Evolutionary conservation across 2,113 vertebrate genomes (phyloP), one percentile per base, ranked within the genome.

Genomic region (Elachura formosa): DNA sequence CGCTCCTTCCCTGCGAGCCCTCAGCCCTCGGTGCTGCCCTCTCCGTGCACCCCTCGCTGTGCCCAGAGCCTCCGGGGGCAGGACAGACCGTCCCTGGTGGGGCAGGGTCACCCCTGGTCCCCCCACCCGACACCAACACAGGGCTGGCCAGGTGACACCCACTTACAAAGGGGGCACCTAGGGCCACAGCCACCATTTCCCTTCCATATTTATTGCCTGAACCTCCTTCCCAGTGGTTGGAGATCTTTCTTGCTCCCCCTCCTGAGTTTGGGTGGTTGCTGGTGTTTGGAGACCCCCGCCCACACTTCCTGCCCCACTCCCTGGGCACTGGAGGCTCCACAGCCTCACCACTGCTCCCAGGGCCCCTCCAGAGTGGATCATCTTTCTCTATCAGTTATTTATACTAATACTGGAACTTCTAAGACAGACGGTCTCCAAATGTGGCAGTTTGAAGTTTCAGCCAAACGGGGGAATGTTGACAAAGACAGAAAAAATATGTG

Each of bases 311-410:
- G 25, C 67, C 52, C 28, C 11, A 0, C 31, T 52, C 63, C 3
- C 19, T 2, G 1, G n/a, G 51, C 51, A n/a, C 20, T 6, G 14
- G 19, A 12, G 14, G 36, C 34, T 48, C 84, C 56, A 16, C 48
- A 1, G 54, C 29, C 55, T 31, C 46, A 34, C 0, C 3, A 0
- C 33, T 23, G 40, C 18, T 40, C 78, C 12, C 58, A 43, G 28
- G 54, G 64, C 43, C 62, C 55, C 84, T 88, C 68, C 91, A 45
- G 62, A 43, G n/a, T 0, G 45, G 90, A 66, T 73, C 25, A 46
- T 85, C 87, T 91, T 83, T 80, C 63, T 20, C 94, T 90, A 87
- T 95, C 93, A 67, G 88, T 77, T 90, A 66, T 92, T 96, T 93
- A 92, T 83, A 88, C 94, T 88, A 85, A 93, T 38, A 54, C 38